A percentile compares a stretch with the other conserved stretches of the same genome.
Conservation (phyloP, 2,797 vertebrate species). For the Moxostoma hubbsi region DNA sequence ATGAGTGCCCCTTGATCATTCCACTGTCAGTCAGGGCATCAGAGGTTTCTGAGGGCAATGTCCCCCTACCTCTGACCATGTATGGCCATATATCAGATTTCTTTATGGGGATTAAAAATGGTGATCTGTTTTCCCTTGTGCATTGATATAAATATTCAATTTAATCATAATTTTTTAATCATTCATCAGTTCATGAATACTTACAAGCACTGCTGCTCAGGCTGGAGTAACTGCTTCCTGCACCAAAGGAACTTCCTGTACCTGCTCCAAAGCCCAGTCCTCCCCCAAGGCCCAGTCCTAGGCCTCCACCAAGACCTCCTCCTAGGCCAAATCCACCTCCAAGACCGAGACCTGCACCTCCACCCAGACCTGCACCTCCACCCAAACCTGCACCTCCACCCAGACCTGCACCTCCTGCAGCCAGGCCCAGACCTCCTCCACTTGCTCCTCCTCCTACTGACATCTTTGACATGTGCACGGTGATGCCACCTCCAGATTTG, state of each 20-base stretch:
- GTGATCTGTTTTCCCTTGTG: too few species aligned
- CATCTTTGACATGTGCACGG: constrained; percentile 68
- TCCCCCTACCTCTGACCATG: too few species aligned
- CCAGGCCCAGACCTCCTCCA: constrained; percentile 42
- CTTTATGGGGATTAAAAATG: too few species aligned
- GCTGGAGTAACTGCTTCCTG: constrained; percentile 61
- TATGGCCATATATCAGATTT: too few species aligned
- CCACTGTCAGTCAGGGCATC: too few species aligned
- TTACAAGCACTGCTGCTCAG: constrained; percentile 69
- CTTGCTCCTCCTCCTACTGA: constrained; percentile 54
- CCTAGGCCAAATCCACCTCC: constrained; percentile 53
- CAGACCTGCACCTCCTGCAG: constrained; percentile 39
- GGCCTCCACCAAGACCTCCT: constrained; percentile 39
- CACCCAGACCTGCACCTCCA: constrained; percentile 29
- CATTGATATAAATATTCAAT: too few species aligned
- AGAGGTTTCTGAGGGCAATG: too few species aligned
- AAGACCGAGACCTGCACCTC: constrained; percentile 11
- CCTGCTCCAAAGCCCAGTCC: constrained; percentile 44
- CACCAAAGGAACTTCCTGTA: constrained; percentile 28
- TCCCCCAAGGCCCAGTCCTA: constrained; percentile 31
- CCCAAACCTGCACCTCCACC: constrained; percentile 49
- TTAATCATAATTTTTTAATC: too few species aligned
- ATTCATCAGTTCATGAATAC: constrained; percentile 29
- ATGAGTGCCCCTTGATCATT: too few species aligned
- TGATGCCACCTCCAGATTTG: constrained; percentile 68